phyloP scores from a whole-genome alignment of 2,888 invertebrate genomes.

The Tolmerus cingulatus region DNA sequence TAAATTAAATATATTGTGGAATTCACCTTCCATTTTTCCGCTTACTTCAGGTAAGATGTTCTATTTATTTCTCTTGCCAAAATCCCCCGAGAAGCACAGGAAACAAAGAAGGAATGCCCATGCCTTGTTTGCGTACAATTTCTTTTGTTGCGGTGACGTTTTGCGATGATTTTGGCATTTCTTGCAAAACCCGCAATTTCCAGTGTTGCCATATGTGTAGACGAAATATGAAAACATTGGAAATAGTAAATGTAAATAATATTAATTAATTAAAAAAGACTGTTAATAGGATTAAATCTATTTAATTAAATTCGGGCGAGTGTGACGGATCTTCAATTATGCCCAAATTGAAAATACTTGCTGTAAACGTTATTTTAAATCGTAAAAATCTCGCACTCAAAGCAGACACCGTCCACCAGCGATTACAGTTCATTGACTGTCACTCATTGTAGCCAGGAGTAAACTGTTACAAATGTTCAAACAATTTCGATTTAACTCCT shows the following conservation, averaged over 20 bases:
- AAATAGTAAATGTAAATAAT: too few species aligned
- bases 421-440: neutral
- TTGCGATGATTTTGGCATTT: neutral
- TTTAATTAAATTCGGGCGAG: too few species aligned
- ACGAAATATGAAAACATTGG: neutral
- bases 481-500: neutral
- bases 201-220: neutral
- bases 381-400: neutral
- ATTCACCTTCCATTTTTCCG: neutral
- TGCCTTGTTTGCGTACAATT: neutral
- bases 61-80: neutral
- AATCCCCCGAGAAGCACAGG: neutral
- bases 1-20: neutral
- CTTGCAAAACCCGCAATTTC: neutral
- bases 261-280: too few species aligned
- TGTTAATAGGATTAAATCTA: too few species aligned
- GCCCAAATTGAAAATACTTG: neutral
- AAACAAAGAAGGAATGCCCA: neutral
- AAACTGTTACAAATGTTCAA: conserved; percentile 21
- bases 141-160: neutral
- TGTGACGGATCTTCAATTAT: too few species aligned
- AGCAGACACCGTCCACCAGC: neutral
- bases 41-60: neutral
- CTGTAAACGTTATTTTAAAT: neutral
- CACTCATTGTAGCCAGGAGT: neutral